A percentile compares a stretch with the other conserved stretches of the same genome.
These are phyloP conservation scores for Pemphredon lugubris DNA, from an alignment of 2,888 invertebrate genomes.

Conservation along the genomic window DNA sequence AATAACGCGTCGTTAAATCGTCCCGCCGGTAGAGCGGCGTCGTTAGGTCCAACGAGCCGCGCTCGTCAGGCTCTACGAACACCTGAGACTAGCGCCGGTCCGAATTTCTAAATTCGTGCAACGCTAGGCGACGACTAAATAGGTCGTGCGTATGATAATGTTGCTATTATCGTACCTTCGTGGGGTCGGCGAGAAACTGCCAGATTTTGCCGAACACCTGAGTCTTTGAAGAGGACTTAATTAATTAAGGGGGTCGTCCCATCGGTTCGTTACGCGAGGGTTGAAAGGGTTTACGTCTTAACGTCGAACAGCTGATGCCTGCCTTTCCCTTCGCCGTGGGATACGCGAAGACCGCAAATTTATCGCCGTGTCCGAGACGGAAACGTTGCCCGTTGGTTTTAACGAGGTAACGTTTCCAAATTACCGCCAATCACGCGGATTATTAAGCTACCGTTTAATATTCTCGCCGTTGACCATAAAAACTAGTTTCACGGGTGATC, in stretches of 20 bases:
- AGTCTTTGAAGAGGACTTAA: conserved; percentile 79
- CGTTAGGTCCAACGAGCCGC: neutral
- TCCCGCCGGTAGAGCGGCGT: neutral
- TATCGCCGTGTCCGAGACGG: conserved; percentile 37
- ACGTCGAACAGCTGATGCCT: conserved; percentile 75
- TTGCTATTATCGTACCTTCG: conserved; percentile 76
- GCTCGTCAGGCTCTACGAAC: conserved; percentile 32
- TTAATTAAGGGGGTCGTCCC: conserved; percentile 76
- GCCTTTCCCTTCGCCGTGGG: conserved; percentile 38
- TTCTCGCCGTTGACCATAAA: no score
- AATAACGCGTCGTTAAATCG: no score
- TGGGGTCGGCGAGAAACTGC: conserved; percentile 66
- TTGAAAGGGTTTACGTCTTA: conserved; percentile 73
- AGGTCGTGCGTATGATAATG: conserved; percentile 81
- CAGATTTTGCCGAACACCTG: conserved; percentile 79
- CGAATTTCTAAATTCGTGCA: conserved; percentile 66
- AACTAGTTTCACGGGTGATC: no score
- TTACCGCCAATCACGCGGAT: conserved; percentile 28
- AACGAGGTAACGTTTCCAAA: conserved; percentile 18
- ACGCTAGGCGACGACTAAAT: conserved; percentile 71
- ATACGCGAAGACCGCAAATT: conserved; percentile 50
- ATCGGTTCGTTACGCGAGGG: conserved; percentile 70
- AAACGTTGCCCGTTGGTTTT: conserved; percentile 26
- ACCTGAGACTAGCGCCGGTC: conserved; percentile 68
- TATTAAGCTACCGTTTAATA: conserved; percentile 27